Evolutionary conservation across 2,113 vertebrate genomes (phyloP).

Genomic region (Beaufortia kweichowensis): DNA sequence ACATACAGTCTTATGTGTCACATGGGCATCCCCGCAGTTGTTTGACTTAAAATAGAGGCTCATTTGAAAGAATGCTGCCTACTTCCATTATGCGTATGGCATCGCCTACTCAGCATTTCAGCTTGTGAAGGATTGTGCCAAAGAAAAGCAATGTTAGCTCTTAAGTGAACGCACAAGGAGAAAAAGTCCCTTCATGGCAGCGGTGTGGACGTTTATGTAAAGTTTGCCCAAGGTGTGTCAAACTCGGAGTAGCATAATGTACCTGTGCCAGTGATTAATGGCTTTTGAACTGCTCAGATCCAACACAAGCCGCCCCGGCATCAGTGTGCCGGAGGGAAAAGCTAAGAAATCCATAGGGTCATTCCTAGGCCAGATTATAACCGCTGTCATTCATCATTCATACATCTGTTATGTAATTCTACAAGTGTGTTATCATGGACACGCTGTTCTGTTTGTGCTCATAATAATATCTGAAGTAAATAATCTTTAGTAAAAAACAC

Average conservation of each 20-base stretch:
- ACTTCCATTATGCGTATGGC: not conserved
- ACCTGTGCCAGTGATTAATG: constrained; percentile 29
- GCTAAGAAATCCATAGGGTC: not conserved
- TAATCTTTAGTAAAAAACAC: no score
- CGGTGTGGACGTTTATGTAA: not conserved
- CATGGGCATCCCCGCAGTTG: not conserved
- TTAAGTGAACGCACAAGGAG: constrained; percentile 16
- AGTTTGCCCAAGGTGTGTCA: constrained; percentile 43
- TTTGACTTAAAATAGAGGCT: constrained; percentile 25
- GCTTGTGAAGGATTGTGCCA: constrained; percentile 14
- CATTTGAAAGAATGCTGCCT: constrained; percentile 39
- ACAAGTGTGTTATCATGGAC: not conserved
- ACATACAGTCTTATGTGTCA: constrained; percentile 20
- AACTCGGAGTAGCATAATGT: constrained; percentile 28
- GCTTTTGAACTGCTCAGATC: constrained; percentile 32
- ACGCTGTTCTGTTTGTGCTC: no score
- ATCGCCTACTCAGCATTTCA: constrained; percentile 40
- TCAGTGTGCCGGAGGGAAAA: constrained; percentile 17
- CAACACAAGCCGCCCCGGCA: not conserved
- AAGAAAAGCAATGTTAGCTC: constrained; percentile 25
- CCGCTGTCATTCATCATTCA: constrained; percentile 29
- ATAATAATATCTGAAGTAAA: no score
- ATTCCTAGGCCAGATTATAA: constrained; percentile 18
- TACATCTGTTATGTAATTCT: constrained; percentile 43
- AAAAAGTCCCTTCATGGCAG: constrained; percentile 11